phyloP scores from a whole-genome alignment of 2,888 invertebrate species.

The Hirtodrosophila histrioides region DNA sequence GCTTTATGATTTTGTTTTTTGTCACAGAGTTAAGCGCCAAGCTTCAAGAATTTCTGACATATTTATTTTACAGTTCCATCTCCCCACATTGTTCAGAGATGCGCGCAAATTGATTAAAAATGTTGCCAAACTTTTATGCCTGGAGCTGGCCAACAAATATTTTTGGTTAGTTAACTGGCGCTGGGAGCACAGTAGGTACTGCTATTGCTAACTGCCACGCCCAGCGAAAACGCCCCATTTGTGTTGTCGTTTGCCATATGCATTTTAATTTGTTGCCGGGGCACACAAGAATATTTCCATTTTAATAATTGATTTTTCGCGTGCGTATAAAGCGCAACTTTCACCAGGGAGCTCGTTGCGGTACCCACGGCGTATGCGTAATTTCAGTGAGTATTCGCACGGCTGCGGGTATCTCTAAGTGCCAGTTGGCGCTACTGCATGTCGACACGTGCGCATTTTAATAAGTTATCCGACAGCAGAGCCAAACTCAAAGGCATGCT shows the following conservation, averaged over 20 bases:
- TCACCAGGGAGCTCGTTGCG: conserved; percentile 7
- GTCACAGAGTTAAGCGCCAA: conserved; percentile 24
- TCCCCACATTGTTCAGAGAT: conserved; percentile 2
- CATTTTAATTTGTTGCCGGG: conserved; percentile 51
- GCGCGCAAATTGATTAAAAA: conserved; percentile 69
- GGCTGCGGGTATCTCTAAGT: conserved; percentile 54
- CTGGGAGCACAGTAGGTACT: neutral
- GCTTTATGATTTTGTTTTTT: conserved; percentile 38
- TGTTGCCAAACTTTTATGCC: conserved; percentile 50
- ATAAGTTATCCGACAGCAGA: conserved; percentile 50
- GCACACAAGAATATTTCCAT: conserved; percentile 61
- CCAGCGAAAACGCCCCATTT: conserved; percentile 33
- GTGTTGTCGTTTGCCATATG: conserved; percentile 61
- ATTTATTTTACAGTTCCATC: conserved; percentile 47
- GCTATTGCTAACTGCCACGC: conserved; percentile 18
- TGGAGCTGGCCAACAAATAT: conserved; percentile 55
- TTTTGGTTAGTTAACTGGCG: conserved; percentile 54
- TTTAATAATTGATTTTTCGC: conserved; percentile 77
- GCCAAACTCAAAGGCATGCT: conserved; percentile 36
- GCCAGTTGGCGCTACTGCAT: conserved; percentile 63
- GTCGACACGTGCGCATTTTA: conserved; percentile 73
- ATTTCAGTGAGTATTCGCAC: conserved; percentile 42
- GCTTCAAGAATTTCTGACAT: conserved; percentile 53
- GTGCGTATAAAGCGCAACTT: conserved; percentile 59
- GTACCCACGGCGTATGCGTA: conserved; percentile 59